Evolutionary conservation across 2,797 vertebrate genomes (phyloP).

Genomic region (Heliangelus exortis): DNA sequence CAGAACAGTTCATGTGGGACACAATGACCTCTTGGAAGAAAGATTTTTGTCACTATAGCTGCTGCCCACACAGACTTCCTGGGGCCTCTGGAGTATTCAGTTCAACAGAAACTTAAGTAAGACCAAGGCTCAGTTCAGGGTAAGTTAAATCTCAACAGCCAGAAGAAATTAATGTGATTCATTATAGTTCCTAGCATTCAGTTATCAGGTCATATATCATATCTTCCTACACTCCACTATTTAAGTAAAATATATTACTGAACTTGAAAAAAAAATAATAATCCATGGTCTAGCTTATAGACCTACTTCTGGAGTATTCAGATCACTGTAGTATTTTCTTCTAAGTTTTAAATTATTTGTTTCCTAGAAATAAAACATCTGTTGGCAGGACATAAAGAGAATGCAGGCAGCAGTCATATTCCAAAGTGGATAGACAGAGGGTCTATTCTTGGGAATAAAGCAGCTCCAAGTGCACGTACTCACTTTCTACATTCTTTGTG

Average conservation of each 20-base stretch:
- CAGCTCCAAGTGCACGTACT: neutral
- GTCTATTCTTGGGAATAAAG: neutral
- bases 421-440: rapidly evolving
- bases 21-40: neutral
- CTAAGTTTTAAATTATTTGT: neutral
- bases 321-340: neutral
- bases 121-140: neutral
- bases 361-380: neutral
- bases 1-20: neutral
- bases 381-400: rapidly evolving
- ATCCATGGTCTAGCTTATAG: neutral
- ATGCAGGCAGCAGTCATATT: neutral
- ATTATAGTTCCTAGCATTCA: neutral
- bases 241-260: neutral
- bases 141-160: neutral
- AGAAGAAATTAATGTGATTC: neutral
- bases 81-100: neutral
- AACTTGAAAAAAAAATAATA: neutral
- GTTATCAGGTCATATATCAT: neutral
- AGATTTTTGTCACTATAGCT: neutral
- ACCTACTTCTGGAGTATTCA: neutral
- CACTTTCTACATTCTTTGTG: neutral
- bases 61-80: neutral
- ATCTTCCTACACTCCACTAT: neutral
- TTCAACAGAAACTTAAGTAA: neutral